A percentile compares a stretch with the other conserved stretches of the same genome.
phyloP scores from a whole-genome alignment of 2,888 invertebrate genomes.

The Stenodema calcarata region DNA sequence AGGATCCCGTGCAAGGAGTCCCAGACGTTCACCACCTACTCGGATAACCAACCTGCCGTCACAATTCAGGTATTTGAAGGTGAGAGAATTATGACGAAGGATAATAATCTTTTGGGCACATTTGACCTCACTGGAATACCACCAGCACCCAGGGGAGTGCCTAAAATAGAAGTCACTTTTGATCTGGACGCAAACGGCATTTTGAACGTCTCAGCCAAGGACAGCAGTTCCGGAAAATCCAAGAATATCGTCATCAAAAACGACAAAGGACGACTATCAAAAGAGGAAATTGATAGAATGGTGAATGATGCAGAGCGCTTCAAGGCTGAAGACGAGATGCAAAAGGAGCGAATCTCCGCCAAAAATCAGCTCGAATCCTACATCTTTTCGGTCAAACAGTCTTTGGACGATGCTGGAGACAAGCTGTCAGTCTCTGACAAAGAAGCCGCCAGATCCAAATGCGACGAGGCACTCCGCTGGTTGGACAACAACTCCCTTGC shows the following conservation, averaged over 20 bases:
- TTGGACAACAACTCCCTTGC: conserved; percentile 64
- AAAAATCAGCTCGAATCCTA: conserved; percentile 63
- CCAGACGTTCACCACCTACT: conserved; percentile 79
- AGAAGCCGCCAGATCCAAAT: conserved; percentile 59
- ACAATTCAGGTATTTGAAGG: too few species aligned
- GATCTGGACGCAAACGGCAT: conserved; percentile 91
- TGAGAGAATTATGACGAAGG: conserved; percentile 85
- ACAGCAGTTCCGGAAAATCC: too few species aligned
- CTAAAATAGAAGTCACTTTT: too few species aligned
- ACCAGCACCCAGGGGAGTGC: too few species aligned
- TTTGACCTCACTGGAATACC: too few species aligned
- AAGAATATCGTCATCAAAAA: too few species aligned
- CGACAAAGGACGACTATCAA: too few species aligned
- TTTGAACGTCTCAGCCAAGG: conserved; percentile 78
- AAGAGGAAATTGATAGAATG: conserved; percentile 83
- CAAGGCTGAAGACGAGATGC: too few species aligned
- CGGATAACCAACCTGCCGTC: conserved; percentile 81
- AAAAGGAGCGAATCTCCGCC: conserved; percentile 62
- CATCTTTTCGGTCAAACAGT: too few species aligned
- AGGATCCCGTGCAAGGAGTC: too few species aligned
- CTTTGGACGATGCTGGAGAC: too few species aligned
- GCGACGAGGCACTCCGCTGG: conserved; percentile 62
- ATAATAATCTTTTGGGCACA: too few species aligned
- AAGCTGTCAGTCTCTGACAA: conserved; percentile 62
- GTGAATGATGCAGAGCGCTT: conserved; percentile 71